These are phyloP conservation scores for Lampris megalopsis DNA, from an alignment of 2,113 vertebrate genomes.

Conservation along the genomic window DNA sequence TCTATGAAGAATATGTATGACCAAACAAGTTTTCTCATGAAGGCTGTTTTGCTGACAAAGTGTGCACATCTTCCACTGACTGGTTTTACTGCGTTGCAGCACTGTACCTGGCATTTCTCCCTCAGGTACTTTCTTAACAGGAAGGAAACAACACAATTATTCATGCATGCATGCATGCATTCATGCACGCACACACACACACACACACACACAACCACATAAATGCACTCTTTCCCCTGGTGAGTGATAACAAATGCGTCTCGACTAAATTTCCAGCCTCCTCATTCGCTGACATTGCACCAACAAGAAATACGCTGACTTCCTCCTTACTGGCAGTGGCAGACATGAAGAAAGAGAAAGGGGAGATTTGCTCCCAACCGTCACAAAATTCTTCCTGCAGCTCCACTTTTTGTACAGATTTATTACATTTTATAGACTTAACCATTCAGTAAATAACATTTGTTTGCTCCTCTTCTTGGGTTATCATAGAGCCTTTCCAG, in stretches of 20 bases:
- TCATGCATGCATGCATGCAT: not conserved
- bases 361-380: not conserved
- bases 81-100: not conserved
- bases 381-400: not conserved
- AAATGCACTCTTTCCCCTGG: not conserved
- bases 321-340: not conserved
- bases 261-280: not conserved
- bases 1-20: too few species aligned
- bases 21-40: too few species aligned
- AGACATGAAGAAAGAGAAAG: not conserved
- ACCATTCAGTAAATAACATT: too few species aligned
- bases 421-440: not conserved
- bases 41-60: not conserved
- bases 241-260: not conserved
- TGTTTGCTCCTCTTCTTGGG: too few species aligned
- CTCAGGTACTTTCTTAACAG: too few species aligned
- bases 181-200: not conserved
- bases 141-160: not conserved
- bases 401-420: not conserved
- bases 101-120: not conserved
- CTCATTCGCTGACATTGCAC: not conserved
- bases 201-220: not conserved
- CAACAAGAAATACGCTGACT: not conserved
- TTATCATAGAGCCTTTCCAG: too few species aligned
- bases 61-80: not conserved